Percentiles rank a stretch among this genome's conserved stretches.
These are phyloP conservation scores for Australoheros scitulus DNA, from an alignment of 2,113 vertebrate species.

Conservation along the genomic window DNA sequence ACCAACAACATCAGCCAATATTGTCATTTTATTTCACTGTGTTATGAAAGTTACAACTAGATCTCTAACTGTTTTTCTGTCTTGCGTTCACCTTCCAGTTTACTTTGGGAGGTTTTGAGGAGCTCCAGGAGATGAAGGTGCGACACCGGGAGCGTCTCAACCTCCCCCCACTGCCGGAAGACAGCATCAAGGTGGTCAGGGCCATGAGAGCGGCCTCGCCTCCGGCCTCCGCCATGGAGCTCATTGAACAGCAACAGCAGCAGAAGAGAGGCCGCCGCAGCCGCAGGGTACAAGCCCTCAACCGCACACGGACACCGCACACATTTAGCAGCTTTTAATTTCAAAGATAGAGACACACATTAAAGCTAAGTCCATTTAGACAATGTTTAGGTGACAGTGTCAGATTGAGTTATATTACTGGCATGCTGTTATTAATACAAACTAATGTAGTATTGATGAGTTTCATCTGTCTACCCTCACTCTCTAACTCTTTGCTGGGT, in stretches of 20 bases:
- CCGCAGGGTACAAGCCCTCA: constrained; percentile 82
- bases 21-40: neutral
- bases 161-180: constrained; percentile 87
- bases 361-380: neutral
- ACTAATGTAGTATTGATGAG: constrained; percentile 7
- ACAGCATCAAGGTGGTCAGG: constrained; percentile 94
- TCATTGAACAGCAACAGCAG: constrained; percentile 91
- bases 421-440: neutral
- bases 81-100: constrained; percentile 78
- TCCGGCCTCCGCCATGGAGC: constrained; percentile 89
- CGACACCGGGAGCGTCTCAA: constrained; percentile 81
- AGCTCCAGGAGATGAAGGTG: constrained; percentile 89
- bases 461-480: constrained; percentile 13
- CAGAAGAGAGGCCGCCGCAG: constrained; percentile 89
- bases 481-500: constrained; percentile 31
- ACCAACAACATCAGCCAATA: neutral
- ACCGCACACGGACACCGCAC: neutral
- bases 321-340: neutral
- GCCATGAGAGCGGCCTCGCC: constrained; percentile 93
- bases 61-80: neutral
- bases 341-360: neutral
- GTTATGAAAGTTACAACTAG: neutral
- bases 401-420: constrained; percentile 2
- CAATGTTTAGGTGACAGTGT: neutral
- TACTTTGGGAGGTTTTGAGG: constrained; percentile 93